Base-by-base conservation (phyloP, 2,888 invertebrate genomes). In the Keiferia lycopersicella region DNA sequence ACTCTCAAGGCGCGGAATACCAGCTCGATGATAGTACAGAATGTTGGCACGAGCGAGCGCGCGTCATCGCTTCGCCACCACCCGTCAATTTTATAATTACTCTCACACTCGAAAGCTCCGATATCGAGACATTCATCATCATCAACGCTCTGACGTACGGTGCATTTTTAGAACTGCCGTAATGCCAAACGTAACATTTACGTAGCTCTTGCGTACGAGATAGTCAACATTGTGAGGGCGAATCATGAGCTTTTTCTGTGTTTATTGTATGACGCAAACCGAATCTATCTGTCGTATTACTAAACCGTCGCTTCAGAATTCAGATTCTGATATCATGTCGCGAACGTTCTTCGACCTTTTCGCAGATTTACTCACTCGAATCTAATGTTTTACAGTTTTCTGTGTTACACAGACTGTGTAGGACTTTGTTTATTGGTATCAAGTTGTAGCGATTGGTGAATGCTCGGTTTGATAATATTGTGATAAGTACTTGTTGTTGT, bases 41-140 rank as follows among this genome's bases (percentile, higher is more conserved):
- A 81, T 81, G 79, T 74, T 66, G 63, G 66, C 61, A 66, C 71
- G 71, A 70, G 68, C 67, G 68, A 71, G 66, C 69, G 69, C 74
- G 72, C 82, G 81, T 82, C 85, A 82, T 69, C 26, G 16, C 80
- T 16, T 6, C n/a, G 16, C 16, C 51, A 26, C 20, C 22, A 26
- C 51, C 18, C 48, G 80, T 84, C 84, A 86, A 79, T 74, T 77
- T 81, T 87, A 86, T 87, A 86, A 87, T 86, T 85, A 85, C 82
- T 75, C 73, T 73, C 71, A 77, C 81, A 83, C 86, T 84, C 80
- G 79, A 85, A 81, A 82, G 70, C 75, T 81, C 77, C 83, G 84
- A 83, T 84, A 81, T 82, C 72, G 69, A 64, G 72, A 80, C 77
- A 86, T 83, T 84, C 82, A 87, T 87, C 83, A 86, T 74, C 71